Base-by-base conservation (phyloP, 1,140 invertebrate species). In the Neodiprion lecontei region DNA sequence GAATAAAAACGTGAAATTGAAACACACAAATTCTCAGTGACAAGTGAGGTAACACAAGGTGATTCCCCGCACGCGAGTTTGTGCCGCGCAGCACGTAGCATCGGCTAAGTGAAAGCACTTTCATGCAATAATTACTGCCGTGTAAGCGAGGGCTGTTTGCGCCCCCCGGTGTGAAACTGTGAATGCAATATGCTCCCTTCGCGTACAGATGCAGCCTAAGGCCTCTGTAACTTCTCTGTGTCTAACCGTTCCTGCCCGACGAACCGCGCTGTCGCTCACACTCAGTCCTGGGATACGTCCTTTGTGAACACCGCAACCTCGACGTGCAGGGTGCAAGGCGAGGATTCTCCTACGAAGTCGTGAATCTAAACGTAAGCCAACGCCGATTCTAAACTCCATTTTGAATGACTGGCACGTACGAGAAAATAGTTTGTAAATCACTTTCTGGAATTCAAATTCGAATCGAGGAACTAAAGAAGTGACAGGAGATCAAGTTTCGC, bases 121-220 rank as follows among this genome's bases (percentile, higher is more conserved):
- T 61, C 53, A 61, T 17, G 53, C 53, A 61, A 61, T 61, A 61
- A 61, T 61, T 61, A 9, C 53, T 61, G n/a, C 53, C 11, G 53
- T 61, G n/a, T 12, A 40, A 61, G n/a, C 53, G 53, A 61, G 53
- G 53, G 53, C 9, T 61, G 53, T 61, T 61, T 61, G 53, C 53
- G n/a, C 53, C 53, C 53, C 53, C 11, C n/a, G 53, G 53, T 61
- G 53, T 61, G 53, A 61, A 61, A 61, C 53, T 61, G 53, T 61
- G 53, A 61, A 61, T 17, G 53, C 53, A 61, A 61, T 61, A 61
- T 61, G 53, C 53, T 61, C 53, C 53, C 53, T 61, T 61, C 53
- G 9, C n/a, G 53, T 9, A 61, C 53, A 61, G 53, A 61, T 61
- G 53, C 53, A 61, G 53, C 11, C 53, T 61, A 4, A 14, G 53